phyloP scores from a whole-genome alignment of 2,113 vertebrate genomes.

The Cynocephalus volans region DNA sequence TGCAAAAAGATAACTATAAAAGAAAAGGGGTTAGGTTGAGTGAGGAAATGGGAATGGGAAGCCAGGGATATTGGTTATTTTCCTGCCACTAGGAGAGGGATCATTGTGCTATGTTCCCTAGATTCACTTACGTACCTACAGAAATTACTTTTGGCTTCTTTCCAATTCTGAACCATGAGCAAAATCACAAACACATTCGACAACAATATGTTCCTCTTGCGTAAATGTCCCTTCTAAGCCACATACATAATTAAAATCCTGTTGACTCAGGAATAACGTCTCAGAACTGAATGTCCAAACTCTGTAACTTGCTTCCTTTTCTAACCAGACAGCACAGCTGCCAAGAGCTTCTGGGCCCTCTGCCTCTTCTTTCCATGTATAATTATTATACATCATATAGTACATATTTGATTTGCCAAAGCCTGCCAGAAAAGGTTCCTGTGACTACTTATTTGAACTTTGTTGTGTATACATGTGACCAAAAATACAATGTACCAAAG shows the following conservation, averaged over 20 bases:
- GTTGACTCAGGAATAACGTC: conserved; percentile 91
- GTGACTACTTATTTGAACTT: conserved; percentile 71
- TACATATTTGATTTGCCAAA: conserved; percentile 73
- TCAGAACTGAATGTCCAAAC: conserved; percentile 93
- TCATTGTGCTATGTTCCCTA: conserved; percentile 56
- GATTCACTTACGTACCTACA: conserved; percentile 80
- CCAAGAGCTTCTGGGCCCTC: conserved; percentile 89
- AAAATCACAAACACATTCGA: conserved; percentile 89
- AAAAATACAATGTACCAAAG: conserved; percentile 67
- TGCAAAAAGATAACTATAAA: conserved; percentile 20
- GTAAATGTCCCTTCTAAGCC: conserved; percentile 89
- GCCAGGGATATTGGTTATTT: background rate
- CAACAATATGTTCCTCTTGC: conserved; percentile 90
- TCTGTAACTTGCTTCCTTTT: conserved; percentile 91
- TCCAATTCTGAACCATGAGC: conserved; percentile 88
- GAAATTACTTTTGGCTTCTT: conserved; percentile 86
- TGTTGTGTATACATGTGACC: conserved; percentile 72
- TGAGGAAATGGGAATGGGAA: background rate
- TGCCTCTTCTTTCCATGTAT: conserved; percentile 86
- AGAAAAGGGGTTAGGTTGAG: background rate
- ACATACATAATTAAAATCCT: conserved; percentile 91
- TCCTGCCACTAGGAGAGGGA: background rate
- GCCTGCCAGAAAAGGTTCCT: conserved; percentile 76
- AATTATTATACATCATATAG: conserved; percentile 77
- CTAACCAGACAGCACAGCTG: conserved; percentile 91